Base-by-base conservation (phyloP, 37 sponge, comb jelly and placozoan species). In the Haliclona indistincta region DNA sequence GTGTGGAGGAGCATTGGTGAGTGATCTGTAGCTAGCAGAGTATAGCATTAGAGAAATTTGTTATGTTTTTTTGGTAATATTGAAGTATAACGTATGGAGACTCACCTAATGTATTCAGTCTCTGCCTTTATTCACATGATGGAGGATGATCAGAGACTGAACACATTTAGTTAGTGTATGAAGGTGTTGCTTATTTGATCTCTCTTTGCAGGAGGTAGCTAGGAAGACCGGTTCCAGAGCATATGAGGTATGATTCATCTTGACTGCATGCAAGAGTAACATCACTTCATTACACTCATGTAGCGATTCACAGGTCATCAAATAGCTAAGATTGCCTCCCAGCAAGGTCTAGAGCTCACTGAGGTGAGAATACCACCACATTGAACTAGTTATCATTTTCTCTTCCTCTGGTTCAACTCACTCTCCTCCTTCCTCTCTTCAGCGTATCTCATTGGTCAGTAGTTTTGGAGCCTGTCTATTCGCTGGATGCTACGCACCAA, bases 231-330 rank as follows among this genome's bases (percentile, higher is more conserved):
- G 97, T 0, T 96, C 97, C 35, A 64, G 89, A 54, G 97, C 95
- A 3, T 96, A 96, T 66, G 95, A 93, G 78, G 89, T 84, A 33
- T 25, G 66, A 30, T 13, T 52, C 40, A 25, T 19, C 49, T 71
- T 5, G 23, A 20, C 2, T 19, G 25, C 13, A 28, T 62, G 2
- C 1, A 2, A 13, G 30, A 63, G 28, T 38, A 60, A 35, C 26
- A 62, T 61, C 41, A 29, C 25, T 20, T 34, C 11, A 58, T 39
- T 54, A 19, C 45, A 53, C 28, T 33, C 0, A 20, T 44, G n/a
- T 47, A 90, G 91, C 73, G 95, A 6, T 94, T 94, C 68, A 94
- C 95, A 47, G 95, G 95, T 0, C 87, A 90, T 63, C 95, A 94
- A 40, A 94, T 94, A 29, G 79, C 88, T 32, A 94, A 94, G 65